A percentile compares a stretch with the other conserved stretches of the same genome.
phyloP scores from a whole-genome alignment of 2,797 vertebrate genomes.

The Prunella strophiata region DNA sequence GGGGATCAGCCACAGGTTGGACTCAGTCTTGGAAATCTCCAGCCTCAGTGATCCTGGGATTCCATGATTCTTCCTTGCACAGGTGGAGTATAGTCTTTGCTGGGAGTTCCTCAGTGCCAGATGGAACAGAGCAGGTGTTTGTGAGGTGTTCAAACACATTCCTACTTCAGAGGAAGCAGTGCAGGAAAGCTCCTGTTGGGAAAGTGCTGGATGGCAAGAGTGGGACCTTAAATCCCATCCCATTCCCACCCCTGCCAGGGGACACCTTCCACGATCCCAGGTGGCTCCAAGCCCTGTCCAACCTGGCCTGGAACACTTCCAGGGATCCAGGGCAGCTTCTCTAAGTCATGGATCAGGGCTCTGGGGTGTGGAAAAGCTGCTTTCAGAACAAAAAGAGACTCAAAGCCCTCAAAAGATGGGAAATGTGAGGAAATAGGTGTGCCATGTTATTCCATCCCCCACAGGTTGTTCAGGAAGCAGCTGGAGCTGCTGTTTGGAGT shows the following conservation, averaged over 20 bases:
- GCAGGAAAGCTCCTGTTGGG: not conserved
- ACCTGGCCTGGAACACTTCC: accelerated
- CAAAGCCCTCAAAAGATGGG: not conserved
- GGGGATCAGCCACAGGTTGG: not conserved
- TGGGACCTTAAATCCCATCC: not conserved
- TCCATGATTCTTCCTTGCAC: not conserved
- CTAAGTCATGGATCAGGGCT: not conserved
- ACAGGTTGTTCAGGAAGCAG: not conserved
- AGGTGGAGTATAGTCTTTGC: not conserved
- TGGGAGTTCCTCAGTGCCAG: not conserved
- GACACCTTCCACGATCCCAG: accelerated
- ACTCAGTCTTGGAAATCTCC: not conserved
- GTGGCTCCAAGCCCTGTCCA: accelerated
- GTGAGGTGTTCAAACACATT: not conserved
- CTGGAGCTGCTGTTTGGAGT: not conserved
- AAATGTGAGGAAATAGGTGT: accelerated
- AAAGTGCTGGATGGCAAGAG: not conserved
- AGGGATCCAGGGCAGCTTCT: not conserved
- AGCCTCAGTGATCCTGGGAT: not conserved
- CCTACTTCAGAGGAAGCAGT: accelerated
- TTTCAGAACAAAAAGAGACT: not conserved
- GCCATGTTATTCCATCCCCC: accelerated
- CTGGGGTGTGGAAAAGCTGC: not conserved
- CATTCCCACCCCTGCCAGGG: not conserved
- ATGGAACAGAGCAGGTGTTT: accelerated